Evolutionary conservation across 2,113 vertebrate genomes (phyloP).

Genomic region (pig (Sus scrofa)): DNA sequence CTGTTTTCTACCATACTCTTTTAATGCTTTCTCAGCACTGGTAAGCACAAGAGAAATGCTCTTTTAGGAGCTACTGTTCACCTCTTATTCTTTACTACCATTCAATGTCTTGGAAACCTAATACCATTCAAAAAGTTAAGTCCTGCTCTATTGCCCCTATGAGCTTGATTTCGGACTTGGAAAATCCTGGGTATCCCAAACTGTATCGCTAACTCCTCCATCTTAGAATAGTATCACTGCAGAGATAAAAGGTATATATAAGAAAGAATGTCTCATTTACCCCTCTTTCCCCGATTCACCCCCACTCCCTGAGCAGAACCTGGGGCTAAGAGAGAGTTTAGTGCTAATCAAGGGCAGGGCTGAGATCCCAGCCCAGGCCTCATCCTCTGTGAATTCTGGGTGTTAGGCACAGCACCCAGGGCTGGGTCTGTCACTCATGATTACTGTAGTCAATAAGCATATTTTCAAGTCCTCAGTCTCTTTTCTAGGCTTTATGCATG

Average conservation of each 20-base stretch:
- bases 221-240: neutral
- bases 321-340: neutral
- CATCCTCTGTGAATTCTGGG: neutral
- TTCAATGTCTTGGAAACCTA: neutral
- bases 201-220: neutral
- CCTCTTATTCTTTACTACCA: neutral
- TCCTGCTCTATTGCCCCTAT: neutral
- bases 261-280: neutral
- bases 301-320: neutral
- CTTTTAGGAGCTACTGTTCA: neutral
- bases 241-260: neutral
- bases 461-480: neutral
- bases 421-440: neutral
- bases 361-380: neutral
- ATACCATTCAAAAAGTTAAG: neutral
- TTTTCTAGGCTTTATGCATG: neutral
- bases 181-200: neutral
- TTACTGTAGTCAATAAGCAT: neutral
- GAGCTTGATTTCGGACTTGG: neutral
- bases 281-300: neutral
- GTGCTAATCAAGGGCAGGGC: too few relatives aligned
- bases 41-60: slow-evolving; percentile 5
- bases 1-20: neutral
- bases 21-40: neutral
- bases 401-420: neutral